Conservation (phyloP, 2,797 vertebrate species). For the Pogoniulus pusillus region DNA sequence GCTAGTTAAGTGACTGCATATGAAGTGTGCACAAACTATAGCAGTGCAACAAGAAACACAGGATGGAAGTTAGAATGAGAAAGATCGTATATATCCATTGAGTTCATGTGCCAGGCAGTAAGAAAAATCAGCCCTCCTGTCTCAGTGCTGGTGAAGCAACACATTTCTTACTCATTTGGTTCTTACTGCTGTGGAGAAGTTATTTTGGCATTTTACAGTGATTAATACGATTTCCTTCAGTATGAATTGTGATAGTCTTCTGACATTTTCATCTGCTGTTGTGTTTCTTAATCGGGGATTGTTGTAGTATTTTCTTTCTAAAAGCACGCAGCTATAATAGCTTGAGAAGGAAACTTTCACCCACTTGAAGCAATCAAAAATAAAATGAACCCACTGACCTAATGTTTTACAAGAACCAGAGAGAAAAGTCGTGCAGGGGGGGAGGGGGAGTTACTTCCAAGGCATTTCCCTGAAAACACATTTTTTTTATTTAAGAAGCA, state of each 20-base stretch:
- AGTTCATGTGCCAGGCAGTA: not conserved
- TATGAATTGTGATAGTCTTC: constrained; percentile 52
- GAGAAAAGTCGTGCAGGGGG: not conserved
- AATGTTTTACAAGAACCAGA: constrained; percentile 71
- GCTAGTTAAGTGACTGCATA: not conserved
- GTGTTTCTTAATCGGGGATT: constrained; percentile 52
- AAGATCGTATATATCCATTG: not conserved
- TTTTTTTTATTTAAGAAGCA: constrained; percentile 74
- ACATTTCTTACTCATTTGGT: constrained; percentile 23
- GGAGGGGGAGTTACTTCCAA: constrained; percentile 51
- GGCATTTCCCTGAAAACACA: constrained; percentile 73
- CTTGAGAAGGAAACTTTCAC: constrained; percentile 60
- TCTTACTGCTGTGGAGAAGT: constrained; percentile 11
- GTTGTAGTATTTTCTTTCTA: not conserved
- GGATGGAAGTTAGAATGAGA: not conserved
- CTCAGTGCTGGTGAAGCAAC: not conserved
- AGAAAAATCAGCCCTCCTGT: not conserved
- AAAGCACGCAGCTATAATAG: not conserved
- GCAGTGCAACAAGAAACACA: not conserved
- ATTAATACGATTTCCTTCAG: constrained; percentile 31
- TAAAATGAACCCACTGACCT: constrained; percentile 61
- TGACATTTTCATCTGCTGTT: constrained; percentile 38
- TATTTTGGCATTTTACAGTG: constrained; percentile 16
- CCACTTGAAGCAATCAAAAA: constrained; percentile 50
- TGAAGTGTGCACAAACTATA: not conserved